Evolutionary conservation across 2,888 invertebrate genomes (phyloP).

Genomic region (Microctonus aethiopoides): DNA sequence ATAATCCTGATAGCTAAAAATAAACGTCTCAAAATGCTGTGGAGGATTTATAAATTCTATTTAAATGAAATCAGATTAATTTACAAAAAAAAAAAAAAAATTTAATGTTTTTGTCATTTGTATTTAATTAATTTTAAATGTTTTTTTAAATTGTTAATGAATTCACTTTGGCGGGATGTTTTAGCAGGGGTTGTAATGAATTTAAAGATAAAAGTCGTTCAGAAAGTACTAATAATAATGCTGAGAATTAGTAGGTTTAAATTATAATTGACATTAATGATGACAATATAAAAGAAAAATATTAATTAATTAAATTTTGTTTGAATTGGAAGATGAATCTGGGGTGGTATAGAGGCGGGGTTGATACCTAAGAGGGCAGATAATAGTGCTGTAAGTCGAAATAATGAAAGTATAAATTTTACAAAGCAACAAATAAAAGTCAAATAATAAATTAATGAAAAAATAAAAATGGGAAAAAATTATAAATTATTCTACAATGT

Average conservation of each 20-base stretch:
- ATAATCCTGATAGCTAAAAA: too few relatives aligned
- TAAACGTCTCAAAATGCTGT: background rate
- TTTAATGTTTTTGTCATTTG: background rate
- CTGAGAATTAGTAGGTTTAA: background rate
- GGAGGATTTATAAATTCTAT: background rate
- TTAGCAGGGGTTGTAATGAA: background rate
- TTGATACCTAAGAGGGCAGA: conserved; percentile 40
- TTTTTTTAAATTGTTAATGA: background rate
- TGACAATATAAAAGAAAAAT: background rate
- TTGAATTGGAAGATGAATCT: background rate
- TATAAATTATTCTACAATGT: too few relatives aligned
- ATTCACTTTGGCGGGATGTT: background rate
- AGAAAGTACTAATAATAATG: background rate
- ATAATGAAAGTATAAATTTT: conserved; percentile 5
- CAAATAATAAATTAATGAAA: conserved; percentile 33
- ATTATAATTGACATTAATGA: background rate
- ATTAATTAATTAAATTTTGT: background rate
- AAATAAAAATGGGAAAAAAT: too few relatives aligned
- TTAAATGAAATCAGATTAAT: background rate
- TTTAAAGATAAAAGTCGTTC: background rate
- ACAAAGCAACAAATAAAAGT: conserved; percentile 36
- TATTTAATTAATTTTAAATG: background rate
- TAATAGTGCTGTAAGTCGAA: conserved; percentile 40
- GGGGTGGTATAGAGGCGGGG: background rate
- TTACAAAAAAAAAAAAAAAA: background rate